Evolutionary conservation across 2,888 invertebrate species (phyloP).

Genomic region (Erebia aethiops): DNA sequence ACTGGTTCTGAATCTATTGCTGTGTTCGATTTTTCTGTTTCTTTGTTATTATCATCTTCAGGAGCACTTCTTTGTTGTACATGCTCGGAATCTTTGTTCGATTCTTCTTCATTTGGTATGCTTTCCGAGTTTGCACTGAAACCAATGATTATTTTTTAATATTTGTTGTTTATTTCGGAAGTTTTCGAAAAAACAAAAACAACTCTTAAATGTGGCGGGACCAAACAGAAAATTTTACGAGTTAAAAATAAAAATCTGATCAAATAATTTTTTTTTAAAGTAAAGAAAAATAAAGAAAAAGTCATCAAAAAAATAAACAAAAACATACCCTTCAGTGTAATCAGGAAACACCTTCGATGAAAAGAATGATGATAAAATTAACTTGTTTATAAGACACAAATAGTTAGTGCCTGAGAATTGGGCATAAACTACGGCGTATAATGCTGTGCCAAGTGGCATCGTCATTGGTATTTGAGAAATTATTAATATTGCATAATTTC

Average conservation of each 20-base stretch:
- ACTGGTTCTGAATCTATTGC: not conserved
- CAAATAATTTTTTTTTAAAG: not conserved
- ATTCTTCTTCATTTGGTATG: not conserved
- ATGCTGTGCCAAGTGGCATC: constrained; percentile 57
- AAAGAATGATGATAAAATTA: constrained; percentile 36
- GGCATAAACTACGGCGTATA: not conserved
- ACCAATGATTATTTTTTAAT: constrained; percentile 19
- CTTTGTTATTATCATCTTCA: constrained; percentile 30
- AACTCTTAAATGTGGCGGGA: no score
- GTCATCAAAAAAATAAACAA: constrained; percentile 25
- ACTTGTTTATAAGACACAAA: not conserved
- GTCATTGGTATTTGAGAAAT: constrained; percentile 52
- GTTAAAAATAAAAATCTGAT: not conserved
- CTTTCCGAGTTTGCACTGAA: constrained; percentile 32
- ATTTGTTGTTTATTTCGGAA: not conserved
- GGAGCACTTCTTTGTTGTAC: constrained; percentile 11
- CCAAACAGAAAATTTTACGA: constrained; percentile 12
- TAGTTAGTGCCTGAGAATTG: not conserved
- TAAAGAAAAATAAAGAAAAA: not conserved
- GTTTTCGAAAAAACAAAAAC: not conserved
- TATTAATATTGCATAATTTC: constrained; percentile 33
- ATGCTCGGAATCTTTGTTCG: not conserved
- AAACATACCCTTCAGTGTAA: constrained; percentile 33
- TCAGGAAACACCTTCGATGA: not conserved
- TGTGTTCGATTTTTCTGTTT: not conserved